Evolutionary conservation across 2,797 vertebrate species (phyloP), one percentile per base, ranked within the genome.

Genomic region (Sebastiscus tertius): DNA sequence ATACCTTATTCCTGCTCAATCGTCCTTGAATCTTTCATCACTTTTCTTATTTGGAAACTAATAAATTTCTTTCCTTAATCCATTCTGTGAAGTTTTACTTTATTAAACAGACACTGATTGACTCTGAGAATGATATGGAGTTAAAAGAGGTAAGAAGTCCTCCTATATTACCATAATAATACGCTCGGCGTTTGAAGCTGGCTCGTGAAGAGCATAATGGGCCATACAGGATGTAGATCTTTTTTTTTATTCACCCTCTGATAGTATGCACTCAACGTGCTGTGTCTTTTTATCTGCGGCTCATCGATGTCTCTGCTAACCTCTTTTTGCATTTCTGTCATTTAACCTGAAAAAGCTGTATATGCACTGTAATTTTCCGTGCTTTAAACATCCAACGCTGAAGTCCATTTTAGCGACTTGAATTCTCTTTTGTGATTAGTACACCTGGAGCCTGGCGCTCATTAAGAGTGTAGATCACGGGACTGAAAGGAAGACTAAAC

Each of bases 401-500:
- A 97, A 96, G 95, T 97, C 97, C 96, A 93, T 96, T 26, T 96
- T 97, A 97, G 96, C 96, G 86, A 95, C 97, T 96, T 97, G 95
- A 97, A 97, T 96, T 97, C 96, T 97, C 96, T 97, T 97, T 97
- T 98, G 97, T 97, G 97, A 98, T 97, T 97, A 97, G 97, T 97
- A 97, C 97, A 97, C 96, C 97, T 95, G 97, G 96, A 98, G 97
- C 96, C 96, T 96, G 97, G 97, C 97, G 96, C 97, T 97, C 97
- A 95, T 98, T 97, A 98, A 97, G 97, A 96, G 96, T 96, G 96
- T 97, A 97, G 97, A 96, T 97, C 96, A 95, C 95, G 96, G 97
- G 96, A 99, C 96, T 97, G 96, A 98, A 98, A 97, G 97, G 97
- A 99, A 98, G 98, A 98, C 97, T 99, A 97, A 98, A 99, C 97